Base-by-base conservation (phyloP, 2,113 vertebrate species). In the Stercorarius parasiticus region DNA sequence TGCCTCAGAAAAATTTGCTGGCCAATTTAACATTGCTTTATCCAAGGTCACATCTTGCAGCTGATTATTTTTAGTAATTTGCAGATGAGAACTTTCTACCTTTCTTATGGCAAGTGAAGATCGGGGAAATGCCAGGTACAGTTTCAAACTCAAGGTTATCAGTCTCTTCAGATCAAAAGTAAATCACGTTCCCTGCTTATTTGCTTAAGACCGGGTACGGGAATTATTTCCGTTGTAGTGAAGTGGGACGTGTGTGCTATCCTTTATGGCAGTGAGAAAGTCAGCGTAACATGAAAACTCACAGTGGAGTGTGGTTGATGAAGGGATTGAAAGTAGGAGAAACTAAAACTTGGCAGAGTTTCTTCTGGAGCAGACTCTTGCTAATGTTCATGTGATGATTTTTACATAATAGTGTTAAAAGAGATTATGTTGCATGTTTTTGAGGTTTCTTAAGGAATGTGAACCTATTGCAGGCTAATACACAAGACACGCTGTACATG, bases 31-130 rank as follows among this genome's bases (percentile, higher is more conserved):
- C 98, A 93, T 97, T 93, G 95, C 97, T 98, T 97, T 97, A 97
- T 97, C 96, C 98, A 99, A 99, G 99, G 99, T 99, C 98, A 99
- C 88, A 97, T 98, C 95, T 96, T 93, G 79, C 93, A 97, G 94
- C 93, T 98, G 97, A 97, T 98, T 98, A 97, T 98, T 97, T 95
- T 97, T 98, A 98, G 96, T 95, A 97, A 98, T 98, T 98, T 98
- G 88, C 91, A 97, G 94, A 97, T 98, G 94, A 98, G 94, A 88
- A 77, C 88, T 88, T 96, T 94, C 84, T 97, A 52, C 91, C 16
- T 96, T 96, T 94, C 94, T 92, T 85, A 65, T 58, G 47, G 89
- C 79, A 90, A 97, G 40, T 91, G 69, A 93, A 93, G 95, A 98
- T 97, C 78, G 85, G 92, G 87, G 88, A 97, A 97, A 74, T 77